These are phyloP conservation scores for Pristionchus mayeri DNA, from an alignment of 2,888 invertebrate genomes.

Conservation along the genomic window DNA sequence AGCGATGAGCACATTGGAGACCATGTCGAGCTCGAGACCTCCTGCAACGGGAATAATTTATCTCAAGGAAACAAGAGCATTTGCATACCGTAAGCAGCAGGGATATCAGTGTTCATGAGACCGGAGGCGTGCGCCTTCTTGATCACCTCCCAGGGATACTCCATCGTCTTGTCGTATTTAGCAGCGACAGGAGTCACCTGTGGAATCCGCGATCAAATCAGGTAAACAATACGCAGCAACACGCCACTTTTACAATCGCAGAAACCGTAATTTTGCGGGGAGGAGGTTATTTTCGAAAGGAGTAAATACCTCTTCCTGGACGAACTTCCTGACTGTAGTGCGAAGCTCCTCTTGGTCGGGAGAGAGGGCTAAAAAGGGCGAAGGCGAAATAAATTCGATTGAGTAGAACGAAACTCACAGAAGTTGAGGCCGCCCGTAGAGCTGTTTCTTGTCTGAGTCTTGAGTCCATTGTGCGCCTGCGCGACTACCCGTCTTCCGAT, in stretches of 20 bases:
- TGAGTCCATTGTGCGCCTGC: slow-evolving; percentile 12
- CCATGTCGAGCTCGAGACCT: slow-evolving; percentile 71
- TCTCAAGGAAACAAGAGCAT: background rate
- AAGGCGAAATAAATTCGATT: background rate
- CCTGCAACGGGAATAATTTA: slow-evolving; percentile 58
- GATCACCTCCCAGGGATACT: slow-evolving; percentile 91
- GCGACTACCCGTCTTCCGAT: slow-evolving; percentile 10
- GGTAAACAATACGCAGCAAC: background rate
- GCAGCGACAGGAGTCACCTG: slow-evolving; percentile 86
- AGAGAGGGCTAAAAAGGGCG: slow-evolving; percentile 77
- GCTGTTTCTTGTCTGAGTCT: slow-evolving; percentile 91
- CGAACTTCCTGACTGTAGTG: slow-evolving; percentile 89
- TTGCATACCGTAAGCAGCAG: slow-evolving; percentile 78
- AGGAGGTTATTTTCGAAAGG: too few relatives aligned
- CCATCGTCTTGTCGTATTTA: slow-evolving; percentile 88
- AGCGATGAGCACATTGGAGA: slow-evolving; percentile 81
- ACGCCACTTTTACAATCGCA: too few relatives aligned
- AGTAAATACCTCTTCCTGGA: slow-evolving; percentile 87
- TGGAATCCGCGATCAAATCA: background rate
- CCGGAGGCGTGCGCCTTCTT: slow-evolving; percentile 94
- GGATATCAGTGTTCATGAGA: slow-evolving; percentile 89
- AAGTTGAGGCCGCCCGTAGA: slow-evolving; percentile 53
- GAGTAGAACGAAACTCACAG: slow-evolving; percentile 23
- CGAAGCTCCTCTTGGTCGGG: slow-evolving; percentile 83
- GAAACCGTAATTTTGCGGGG: too few relatives aligned